Evolutionary conservation across 2,113 vertebrate species (phyloP).

Genomic region (Terrapene triunguis): DNA sequence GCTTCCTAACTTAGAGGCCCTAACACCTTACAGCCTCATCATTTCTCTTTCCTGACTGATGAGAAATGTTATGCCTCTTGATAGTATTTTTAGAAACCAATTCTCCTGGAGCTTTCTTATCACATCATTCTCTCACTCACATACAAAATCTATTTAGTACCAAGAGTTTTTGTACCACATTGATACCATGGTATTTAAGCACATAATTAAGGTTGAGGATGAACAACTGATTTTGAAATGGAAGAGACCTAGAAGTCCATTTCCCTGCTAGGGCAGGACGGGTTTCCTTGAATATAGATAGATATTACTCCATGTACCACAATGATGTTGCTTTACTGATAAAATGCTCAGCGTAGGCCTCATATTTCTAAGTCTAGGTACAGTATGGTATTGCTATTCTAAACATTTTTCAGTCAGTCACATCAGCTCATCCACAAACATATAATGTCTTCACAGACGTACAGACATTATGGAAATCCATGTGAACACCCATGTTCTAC

Average conservation of each 20-base stretch:
- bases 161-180: not conserved
- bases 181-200: not conserved
- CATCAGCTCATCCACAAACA: not conserved
- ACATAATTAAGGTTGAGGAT: not conserved
- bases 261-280: not conserved
- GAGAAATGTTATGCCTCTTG: not conserved
- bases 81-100: not conserved
- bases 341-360: not conserved
- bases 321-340: not conserved
- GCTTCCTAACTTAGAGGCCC: not conserved
- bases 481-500: not conserved
- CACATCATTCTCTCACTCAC: too few relatives aligned
- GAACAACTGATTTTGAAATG: not conserved
- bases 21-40: not conserved
- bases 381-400: not conserved
- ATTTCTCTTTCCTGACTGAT: too few relatives aligned
- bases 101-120: too few relatives aligned
- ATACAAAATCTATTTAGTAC: too few relatives aligned
- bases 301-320: not conserved
- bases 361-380: not conserved
- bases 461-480: not conserved
- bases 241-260: not conserved
- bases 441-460: not conserved
- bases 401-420: not conserved
- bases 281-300: not conserved